Conservation (phyloP, 2,797 vertebrate species). For the Sparus aurata region DNA sequence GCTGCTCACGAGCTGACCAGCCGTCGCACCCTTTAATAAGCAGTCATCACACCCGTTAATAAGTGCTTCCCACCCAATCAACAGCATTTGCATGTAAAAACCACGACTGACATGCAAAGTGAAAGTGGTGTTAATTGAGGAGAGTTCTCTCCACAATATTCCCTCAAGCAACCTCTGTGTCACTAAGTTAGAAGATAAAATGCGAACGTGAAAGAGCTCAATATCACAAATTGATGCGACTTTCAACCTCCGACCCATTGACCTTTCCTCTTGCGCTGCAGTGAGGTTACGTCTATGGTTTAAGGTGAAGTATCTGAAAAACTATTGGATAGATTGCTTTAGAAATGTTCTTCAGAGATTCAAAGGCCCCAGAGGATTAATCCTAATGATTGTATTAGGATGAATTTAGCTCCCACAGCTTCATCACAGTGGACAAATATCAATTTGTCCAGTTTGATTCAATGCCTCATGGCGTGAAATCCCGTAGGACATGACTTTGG, state of each 20-base stretch:
- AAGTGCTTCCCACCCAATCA: neutral
- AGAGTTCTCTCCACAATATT: neutral
- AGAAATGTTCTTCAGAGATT: too few relatives aligned
- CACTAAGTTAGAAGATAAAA: constrained; percentile 2
- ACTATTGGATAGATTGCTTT: neutral
- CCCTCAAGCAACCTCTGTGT: neutral
- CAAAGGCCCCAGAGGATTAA: neutral
- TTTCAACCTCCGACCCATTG: too few relatives aligned
- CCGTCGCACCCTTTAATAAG: constrained; percentile 6
- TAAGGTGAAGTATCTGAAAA: neutral
- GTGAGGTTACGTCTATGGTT: too few relatives aligned
- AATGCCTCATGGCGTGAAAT: too few relatives aligned
- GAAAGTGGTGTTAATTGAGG: constrained; percentile 7
- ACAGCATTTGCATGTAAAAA: constrained; percentile 21
- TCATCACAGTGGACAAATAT: neutral
- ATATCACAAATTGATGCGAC: constrained; percentile 4
- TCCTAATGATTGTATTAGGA: neutral
- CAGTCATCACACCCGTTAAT: constrained; percentile 30
- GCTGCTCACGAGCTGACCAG: neutral
- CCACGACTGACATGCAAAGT: constrained; percentile 16
- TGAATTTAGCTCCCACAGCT: neutral
- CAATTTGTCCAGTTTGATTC: neutral
- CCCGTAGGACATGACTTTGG: too few relatives aligned
- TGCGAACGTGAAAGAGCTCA: neutral
- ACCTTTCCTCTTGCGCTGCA: too few relatives aligned